A percentile compares a stretch with the other conserved stretches of the same genome.
phyloP scores from a whole-genome alignment of 2,888 invertebrate species.

The Steinernema carpocapsae region DNA sequence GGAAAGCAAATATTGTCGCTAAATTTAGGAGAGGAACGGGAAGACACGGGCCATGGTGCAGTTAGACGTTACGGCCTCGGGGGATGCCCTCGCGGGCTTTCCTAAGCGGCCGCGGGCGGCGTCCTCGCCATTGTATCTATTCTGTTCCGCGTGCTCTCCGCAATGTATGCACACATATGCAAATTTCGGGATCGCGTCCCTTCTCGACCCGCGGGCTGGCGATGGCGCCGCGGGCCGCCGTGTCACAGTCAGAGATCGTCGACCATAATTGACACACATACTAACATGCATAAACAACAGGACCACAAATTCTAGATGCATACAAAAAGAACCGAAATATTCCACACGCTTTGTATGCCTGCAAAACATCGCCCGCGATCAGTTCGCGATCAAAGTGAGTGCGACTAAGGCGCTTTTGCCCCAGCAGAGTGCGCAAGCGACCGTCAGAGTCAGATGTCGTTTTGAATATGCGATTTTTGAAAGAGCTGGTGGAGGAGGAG shows the following conservation, averaged over 20 bases:
- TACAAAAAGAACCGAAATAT: background rate
- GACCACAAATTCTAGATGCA: background rate
- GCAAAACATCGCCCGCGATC: background rate
- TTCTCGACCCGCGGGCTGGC: too few species aligned
- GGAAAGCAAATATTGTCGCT: background rate
- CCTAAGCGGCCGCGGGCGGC: too few species aligned
- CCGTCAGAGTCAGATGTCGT: background rate
- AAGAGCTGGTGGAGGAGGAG: background rate
- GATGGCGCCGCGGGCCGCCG: background rate
- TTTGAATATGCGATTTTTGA: slow-evolving; percentile 15
- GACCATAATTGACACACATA: background rate
- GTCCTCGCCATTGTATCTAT: slow-evolving; percentile 20
- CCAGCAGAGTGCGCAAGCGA: background rate
- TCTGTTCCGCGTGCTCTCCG: background rate
- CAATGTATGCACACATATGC: background rate
- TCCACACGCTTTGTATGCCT: background rate
- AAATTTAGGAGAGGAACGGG: background rate
- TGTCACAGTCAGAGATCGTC: background rate
- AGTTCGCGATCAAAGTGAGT: background rate
- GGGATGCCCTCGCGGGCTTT: background rate
- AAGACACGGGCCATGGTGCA: background rate
- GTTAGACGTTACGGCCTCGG: background rate
- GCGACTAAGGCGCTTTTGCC: background rate
- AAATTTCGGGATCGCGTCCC: background rate
- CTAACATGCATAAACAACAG: background rate